Base-by-base conservation (phyloP, 1,140 invertebrate species). In the Andrena cerasifolii region DNA sequence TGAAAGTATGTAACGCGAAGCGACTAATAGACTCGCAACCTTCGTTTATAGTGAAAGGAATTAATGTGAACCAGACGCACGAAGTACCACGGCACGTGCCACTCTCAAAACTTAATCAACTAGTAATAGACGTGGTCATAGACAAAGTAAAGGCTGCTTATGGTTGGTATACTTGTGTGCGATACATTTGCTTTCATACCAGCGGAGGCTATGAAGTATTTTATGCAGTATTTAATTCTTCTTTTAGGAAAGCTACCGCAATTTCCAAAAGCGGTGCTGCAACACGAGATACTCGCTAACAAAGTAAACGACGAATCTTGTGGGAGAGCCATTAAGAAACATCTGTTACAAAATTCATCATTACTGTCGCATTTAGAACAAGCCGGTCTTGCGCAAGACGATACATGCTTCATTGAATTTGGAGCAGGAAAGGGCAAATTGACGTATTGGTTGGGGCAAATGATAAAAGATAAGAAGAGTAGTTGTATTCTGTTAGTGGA, bases 351-450 rank as follows among this genome's bases (percentile, higher is more conserved):
- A 90, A 95, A 94, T 33, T 94, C 96, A 14, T 94, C 95, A 6
- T 87, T 97, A 40, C 85, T 97, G 28, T 94, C 93, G 3, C 92
- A 96, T 54, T 90, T 96, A 21, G 91, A 95, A 54, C 82, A 91
- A 2, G 91, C 94, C 68, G 87, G 92, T 18, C 91, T 97, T 56
- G 82, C 96, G 1, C 76, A 84, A 26, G 88, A 94, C 4, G 85
- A 94, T 66, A 95, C 95, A 0, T 96, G 95, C 89, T 97, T 94
- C 87, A 94, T 98, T 66, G 97, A 98, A 90, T 96, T 98, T 90
- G 97, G 97, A 10, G 97, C 97, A 31, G 97, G 97, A n/a, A 97
- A 96, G 94, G 97, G 97, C 94, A 92, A 87, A 56, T 36, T 75
- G 26, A 96, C 95, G 18, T 96, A 95, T 88, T 97, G 95, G 94